A percentile compares a stretch with the other conserved stretches of the same genome.
phyloP scores from a whole-genome alignment of 2,797 vertebrate genomes.

The Uromys caudimaculatus region DNA sequence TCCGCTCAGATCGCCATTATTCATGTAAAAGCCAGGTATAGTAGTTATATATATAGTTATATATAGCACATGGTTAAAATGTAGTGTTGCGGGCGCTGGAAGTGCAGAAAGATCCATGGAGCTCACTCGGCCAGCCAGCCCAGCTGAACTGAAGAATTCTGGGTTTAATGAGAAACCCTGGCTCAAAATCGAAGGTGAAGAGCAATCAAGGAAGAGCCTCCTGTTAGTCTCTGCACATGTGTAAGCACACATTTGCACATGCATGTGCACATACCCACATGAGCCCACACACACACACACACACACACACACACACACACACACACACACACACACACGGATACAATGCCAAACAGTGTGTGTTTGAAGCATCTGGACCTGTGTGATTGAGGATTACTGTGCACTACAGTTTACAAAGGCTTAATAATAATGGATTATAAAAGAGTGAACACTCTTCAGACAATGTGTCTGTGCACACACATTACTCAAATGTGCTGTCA shows the following conservation, averaged over 20 bases:
- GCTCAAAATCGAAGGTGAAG: not conserved
- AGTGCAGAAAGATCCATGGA: not conserved
- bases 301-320: not conserved
- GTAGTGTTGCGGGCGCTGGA: not conserved
- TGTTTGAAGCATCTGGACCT: not conserved
- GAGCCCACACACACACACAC: not conserved
- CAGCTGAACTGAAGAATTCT: not conserved
- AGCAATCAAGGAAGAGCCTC: not conserved
- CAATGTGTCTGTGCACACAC: not conserved
- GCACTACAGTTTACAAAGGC: not conserved
- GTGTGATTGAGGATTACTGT: not conserved
- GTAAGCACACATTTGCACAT: not conserved
- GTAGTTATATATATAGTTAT: too few species aligned
- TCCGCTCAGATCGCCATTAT: not conserved
- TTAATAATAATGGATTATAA: not conserved
- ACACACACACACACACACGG: not conserved
- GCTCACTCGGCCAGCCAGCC: not conserved
- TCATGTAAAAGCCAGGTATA: not conserved
- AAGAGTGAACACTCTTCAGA: not conserved
- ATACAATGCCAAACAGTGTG: not conserved
- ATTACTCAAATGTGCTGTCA: not conserved
- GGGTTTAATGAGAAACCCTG: not conserved
- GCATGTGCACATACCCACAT: too few species aligned
- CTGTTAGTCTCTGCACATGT: not conserved
- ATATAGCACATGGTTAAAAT: not conserved